Percentiles rank a stretch among this genome's conserved stretches.
Conservation (phyloP, 1,140 invertebrate genomes). For the Papilio polytes region DNA sequence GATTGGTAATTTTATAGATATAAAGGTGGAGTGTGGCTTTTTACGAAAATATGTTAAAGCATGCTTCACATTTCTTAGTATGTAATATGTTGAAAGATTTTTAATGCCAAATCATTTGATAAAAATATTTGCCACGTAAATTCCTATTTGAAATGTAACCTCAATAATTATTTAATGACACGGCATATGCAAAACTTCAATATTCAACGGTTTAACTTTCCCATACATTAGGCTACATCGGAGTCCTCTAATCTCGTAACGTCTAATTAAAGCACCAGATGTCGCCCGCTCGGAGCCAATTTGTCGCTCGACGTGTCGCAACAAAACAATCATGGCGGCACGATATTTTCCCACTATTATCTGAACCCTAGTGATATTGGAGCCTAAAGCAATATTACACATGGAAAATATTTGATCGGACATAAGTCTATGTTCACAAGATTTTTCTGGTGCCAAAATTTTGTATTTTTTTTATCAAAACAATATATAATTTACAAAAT, state of each 20-base stretch:
- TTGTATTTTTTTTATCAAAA: background rate
- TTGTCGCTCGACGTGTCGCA: constrained; percentile 18
- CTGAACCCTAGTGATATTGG: constrained; percentile 1
- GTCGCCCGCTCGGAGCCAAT: constrained; percentile 36
- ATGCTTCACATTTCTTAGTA: background rate
- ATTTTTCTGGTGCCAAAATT: background rate
- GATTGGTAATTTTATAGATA: background rate
- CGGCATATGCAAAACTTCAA: background rate
- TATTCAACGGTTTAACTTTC: constrained; percentile 3
- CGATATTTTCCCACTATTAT: constrained; percentile 18
- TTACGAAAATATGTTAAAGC: background rate
- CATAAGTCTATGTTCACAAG: background rate
- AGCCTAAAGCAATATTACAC: background rate
- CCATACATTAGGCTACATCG: background rate
- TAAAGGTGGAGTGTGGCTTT: background rate
- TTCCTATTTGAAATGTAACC: too few relatives aligned
- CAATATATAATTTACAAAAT: too few relatives aligned
- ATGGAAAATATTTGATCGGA: background rate
- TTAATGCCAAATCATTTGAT: too few relatives aligned
- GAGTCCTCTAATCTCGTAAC: constrained; percentile 30
- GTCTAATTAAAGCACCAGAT: constrained; percentile 45
- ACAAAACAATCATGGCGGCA: constrained; percentile 22
- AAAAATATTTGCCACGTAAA: too few relatives aligned
- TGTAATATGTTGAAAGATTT: too few relatives aligned
- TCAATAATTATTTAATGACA: background rate